phyloP scores from a whole-genome alignment of 2,888 invertebrate genomes.

The Chrysolina haemoptera region DNA sequence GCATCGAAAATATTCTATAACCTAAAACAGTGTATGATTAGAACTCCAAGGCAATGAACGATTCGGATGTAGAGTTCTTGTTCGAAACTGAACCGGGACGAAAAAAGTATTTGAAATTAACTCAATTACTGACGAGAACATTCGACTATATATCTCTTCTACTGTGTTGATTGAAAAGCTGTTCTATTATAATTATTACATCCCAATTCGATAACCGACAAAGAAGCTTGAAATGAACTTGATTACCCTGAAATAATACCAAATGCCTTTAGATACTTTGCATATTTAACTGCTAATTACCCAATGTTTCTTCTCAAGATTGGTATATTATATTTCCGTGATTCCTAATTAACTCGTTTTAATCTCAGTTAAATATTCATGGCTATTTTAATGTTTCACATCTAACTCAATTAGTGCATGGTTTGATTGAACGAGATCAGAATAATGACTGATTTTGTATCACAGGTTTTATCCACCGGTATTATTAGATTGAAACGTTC shows the following conservation, averaged over 20 bases:
- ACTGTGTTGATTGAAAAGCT: no score
- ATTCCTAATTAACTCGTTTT: conserved; percentile 27
- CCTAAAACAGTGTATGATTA: no score
- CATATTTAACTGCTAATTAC: conserved; percentile 32
- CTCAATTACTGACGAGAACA: no score
- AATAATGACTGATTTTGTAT: background rate
- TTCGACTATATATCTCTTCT: no score
- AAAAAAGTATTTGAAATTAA: no score
- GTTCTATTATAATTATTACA: background rate
- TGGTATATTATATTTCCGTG: conserved; percentile 11
- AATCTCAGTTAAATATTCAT: conserved; percentile 20
- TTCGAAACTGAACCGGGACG: no score
- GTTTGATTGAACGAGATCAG: conserved; percentile 5
- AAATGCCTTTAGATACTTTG: conserved; percentile 11
- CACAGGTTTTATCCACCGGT: no score
- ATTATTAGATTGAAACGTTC: no score
- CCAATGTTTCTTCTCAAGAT: background rate
- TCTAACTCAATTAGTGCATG: conserved; percentile 11
- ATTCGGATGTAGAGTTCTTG: no score
- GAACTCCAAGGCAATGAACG: no score
- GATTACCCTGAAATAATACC: conserved; percentile 2
- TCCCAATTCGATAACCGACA: background rate
- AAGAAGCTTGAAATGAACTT: background rate
- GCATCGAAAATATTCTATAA: no score
- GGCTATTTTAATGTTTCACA: background rate